Evolutionary conservation across 1,140 invertebrate species (phyloP).

Genomic region (Amphibalanus amphitrite): DNA sequence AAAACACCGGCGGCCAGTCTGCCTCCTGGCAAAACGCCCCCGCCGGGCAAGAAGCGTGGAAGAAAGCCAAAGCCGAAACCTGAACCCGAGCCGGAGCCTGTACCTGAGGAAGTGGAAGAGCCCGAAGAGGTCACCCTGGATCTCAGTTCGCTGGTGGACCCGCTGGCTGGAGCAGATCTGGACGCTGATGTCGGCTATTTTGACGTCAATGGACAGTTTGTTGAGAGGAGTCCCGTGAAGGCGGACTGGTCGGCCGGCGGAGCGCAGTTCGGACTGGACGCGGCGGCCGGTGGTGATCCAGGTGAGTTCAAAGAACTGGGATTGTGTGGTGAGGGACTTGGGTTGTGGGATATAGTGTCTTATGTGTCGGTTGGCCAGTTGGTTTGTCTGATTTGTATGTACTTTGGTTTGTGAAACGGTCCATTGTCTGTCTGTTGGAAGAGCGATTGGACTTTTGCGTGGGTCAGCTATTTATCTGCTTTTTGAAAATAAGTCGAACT

Average conservation of each 20-base stretch:
- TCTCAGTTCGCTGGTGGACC: not conserved
- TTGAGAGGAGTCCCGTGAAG: not conserved
- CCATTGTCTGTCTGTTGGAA: no score
- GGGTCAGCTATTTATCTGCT: no score
- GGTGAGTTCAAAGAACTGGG: not conserved
- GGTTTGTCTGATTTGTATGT: no score
- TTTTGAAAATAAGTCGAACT: no score
- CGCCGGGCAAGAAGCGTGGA: not conserved
- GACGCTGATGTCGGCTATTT: slow-evolving; percentile 2
- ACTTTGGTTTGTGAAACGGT: no score
- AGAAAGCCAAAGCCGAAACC: not conserved
- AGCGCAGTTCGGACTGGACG: not conserved
- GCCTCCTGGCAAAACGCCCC: not conserved
- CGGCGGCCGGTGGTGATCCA: not conserved
- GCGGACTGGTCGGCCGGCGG: not conserved
- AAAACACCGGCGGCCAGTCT: no score
- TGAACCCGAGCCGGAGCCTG: not conserved
- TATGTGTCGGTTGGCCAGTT: not conserved
- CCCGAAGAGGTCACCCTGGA: not conserved
- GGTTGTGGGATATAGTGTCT: not conserved
- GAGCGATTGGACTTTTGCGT: no score
- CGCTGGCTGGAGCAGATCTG: not conserved
- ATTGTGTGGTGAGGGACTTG: no score
- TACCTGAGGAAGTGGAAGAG: not conserved
- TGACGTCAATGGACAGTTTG: slow-evolving; percentile 4